phyloP scores from a whole-genome alignment of 1,140 invertebrate genomes.

The Cydia splendana region DNA sequence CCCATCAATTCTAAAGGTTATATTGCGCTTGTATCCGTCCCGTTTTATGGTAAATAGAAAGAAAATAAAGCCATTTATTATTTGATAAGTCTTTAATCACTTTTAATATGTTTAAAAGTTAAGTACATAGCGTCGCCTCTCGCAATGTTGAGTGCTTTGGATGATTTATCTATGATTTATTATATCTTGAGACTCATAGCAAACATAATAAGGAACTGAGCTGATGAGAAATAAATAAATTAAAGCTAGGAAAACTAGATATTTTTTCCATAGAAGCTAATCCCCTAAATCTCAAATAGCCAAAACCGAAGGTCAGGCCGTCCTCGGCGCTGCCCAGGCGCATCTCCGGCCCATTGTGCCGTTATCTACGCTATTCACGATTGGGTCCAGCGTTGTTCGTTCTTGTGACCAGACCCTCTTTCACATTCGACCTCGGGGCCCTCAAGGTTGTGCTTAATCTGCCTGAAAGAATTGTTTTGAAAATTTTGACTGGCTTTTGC shows the following conservation, averaged over 20 bases:
- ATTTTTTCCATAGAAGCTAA: neutral
- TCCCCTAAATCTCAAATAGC: constrained; percentile 42
- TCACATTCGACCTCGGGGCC: constrained; percentile 27
- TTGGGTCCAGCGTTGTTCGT: constrained; percentile 52
- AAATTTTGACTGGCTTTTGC: neutral
- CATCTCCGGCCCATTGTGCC: constrained; percentile 72
- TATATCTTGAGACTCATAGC: no score
- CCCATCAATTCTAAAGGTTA: no score
- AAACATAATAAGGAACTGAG: no score
- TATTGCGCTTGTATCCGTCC: no score
- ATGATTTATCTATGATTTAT: no score
- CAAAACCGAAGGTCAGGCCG: constrained; percentile 50
- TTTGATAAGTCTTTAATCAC: no score
- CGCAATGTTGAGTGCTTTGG: no score
- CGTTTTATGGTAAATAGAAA: no score
- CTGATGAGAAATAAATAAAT: no score
- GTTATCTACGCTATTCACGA: constrained; percentile 73
- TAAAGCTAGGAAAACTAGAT: neutral
- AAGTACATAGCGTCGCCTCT: no score
- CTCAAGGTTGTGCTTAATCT: constrained; percentile 12
- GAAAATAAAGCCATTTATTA: no score
- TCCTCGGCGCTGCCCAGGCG: constrained; percentile 53
- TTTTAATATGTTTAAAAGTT: no score
- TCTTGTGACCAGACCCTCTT: constrained; percentile 11
- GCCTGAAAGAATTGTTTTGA: constrained; percentile 1